These are phyloP conservation scores for Rhinogobio ventralis DNA, from an alignment of 2,797 vertebrate genomes.

Conservation along the genomic window DNA sequence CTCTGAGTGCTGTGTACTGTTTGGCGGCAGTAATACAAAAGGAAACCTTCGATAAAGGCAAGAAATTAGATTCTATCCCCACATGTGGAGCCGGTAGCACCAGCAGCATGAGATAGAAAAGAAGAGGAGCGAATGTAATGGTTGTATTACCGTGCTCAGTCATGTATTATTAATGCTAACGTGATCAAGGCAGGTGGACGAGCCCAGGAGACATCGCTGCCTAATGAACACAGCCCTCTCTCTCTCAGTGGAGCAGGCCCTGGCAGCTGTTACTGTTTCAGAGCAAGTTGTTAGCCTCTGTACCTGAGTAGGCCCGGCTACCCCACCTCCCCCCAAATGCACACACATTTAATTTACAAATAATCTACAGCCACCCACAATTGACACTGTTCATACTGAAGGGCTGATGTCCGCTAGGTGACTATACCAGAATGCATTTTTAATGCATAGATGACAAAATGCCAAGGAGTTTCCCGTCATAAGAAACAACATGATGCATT, in stretches of 20 bases:
- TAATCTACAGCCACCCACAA: constrained; percentile 79
- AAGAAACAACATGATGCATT: constrained; percentile 32
- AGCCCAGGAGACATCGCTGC: constrained; percentile 79
- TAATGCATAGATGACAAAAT: constrained; percentile 56
- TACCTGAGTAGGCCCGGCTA: constrained; percentile 73
- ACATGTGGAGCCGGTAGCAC: constrained; percentile 70
- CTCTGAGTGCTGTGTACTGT: constrained; percentile 68
- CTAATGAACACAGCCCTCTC: constrained; percentile 78
- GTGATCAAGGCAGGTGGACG: constrained; percentile 86
- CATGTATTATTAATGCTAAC: constrained; percentile 87
- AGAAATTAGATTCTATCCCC: constrained; percentile 74
- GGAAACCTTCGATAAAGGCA: constrained; percentile 73
- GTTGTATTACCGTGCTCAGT: constrained; percentile 81
- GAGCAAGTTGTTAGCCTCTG: constrained; percentile 75
- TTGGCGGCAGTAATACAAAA: constrained; percentile 72
- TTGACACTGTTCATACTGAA: constrained; percentile 76
- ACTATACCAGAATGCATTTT: constrained; percentile 68
- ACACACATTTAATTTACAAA: constrained; percentile 83
- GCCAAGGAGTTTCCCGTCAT: constrained; percentile 1
- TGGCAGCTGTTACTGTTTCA: constrained; percentile 82
- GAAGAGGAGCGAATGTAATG: constrained; percentile 74
- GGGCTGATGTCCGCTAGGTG: constrained; percentile 68
- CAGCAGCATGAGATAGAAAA: constrained; percentile 69
- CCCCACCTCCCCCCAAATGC: constrained; percentile 50
- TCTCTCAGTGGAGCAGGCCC: constrained; percentile 77